Percentiles rank a stretch among this genome's conserved stretches.
Conservation (phyloP, 64 coral and sea anemone genomes). For the Pocillopora damicornis region DNA sequence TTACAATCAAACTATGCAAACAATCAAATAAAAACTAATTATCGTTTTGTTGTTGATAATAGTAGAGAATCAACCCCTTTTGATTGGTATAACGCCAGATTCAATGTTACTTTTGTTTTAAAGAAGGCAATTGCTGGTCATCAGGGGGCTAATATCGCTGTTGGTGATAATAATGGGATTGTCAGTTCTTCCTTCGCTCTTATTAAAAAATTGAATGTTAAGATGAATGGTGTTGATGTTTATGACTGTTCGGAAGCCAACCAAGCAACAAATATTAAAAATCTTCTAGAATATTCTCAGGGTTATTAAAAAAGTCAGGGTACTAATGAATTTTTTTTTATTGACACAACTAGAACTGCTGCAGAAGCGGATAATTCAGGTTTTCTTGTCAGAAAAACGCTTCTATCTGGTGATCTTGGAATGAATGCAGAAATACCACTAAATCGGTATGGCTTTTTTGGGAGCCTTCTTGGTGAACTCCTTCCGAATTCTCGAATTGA, state of each 20-base stretch:
- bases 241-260: not conserved
- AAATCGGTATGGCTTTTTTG: conserved; percentile 52
- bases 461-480: not conserved
- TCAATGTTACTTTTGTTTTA: not conserved
- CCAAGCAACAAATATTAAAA: conserved; percentile 27
- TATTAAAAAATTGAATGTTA: not conserved
- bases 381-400: not conserved
- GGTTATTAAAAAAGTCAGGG: not conserved
- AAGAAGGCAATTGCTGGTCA: not conserved
- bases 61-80: not conserved
- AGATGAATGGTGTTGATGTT: not conserved
- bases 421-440: conserved; percentile 44
- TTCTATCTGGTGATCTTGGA: not conserved
- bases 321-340: conserved; percentile 42
- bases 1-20: not conserved
- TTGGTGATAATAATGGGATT: conserved; percentile 4
- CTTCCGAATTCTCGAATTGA: not conserved
- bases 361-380: conserved; percentile 9
- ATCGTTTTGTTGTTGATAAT: conserved; percentile 17
- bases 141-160: not conserved
- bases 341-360: conserved; percentile 7
- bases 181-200: not conserved
- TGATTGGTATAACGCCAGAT: conserved; percentile 9
- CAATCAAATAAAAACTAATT: not conserved
- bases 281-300: conserved; percentile 17